Evolutionary conservation across 2,888 invertebrate species (phyloP).

Genomic region (Empis livida): DNA sequence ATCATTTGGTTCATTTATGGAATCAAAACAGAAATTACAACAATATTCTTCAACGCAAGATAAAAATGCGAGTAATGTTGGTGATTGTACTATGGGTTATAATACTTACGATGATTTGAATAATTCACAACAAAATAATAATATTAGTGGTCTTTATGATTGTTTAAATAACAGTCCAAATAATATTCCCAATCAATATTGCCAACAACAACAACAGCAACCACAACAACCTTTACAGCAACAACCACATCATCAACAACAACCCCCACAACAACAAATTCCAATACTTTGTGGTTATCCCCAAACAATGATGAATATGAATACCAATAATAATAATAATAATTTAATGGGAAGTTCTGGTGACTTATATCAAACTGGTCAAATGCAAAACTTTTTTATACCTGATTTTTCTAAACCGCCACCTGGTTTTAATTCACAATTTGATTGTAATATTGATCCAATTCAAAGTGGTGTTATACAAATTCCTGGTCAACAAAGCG

Average conservation of each 20-base stretch:
- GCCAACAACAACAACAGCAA: background rate
- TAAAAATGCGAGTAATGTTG: background rate
- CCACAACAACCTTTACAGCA: background rate
- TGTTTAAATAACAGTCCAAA: too few species aligned
- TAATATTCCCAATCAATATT: too few species aligned
- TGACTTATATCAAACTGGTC: slow-evolving; percentile 6
- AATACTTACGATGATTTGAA: too few species aligned
- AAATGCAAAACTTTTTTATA: slow-evolving; percentile 46
- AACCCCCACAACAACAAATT: background rate
- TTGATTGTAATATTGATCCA: slow-evolving; percentile 10
- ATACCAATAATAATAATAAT: background rate
- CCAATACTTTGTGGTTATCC: background rate
- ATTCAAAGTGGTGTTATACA: background rate
- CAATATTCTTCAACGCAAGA: background rate
- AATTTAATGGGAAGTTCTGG: background rate
- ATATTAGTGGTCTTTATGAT: too few species aligned
- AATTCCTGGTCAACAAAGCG: slow-evolving; percentile 6
- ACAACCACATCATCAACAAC: background rate
- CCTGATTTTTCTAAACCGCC: slow-evolving; percentile 82
- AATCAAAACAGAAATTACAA: background rate
- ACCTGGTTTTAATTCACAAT: slow-evolving; percentile 51
- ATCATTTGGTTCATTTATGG: background rate
- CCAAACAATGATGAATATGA: background rate
- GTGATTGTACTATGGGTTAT: too few species aligned
- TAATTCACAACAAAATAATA: too few species aligned